Base-by-base conservation (phyloP, 2,113 vertebrate species). In the Alligator mississippiensis region DNA sequence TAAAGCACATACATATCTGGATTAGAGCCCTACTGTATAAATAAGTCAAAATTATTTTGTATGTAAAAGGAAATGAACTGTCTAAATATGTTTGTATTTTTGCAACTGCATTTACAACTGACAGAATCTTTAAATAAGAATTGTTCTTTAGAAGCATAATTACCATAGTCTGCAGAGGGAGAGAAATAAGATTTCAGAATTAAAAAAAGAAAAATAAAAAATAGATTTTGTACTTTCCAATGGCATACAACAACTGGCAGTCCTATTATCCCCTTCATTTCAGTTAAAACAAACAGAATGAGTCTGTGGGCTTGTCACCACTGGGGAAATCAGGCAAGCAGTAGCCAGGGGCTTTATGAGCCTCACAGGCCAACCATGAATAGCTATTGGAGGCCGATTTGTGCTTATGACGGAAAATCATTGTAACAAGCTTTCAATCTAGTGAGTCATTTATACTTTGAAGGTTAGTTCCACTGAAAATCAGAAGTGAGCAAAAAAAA, bases 1-100 rank as follows among this genome's bases (percentile, higher is more conserved):
- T 68, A 0, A 1, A 87, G 25, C 1, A 1, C 22, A 9, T 1
- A 58, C 54, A 38, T 63, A 59, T 34, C 30, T 34, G 68, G 17
- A 47, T 72, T 55, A 17, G 76, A 11, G 4, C 4, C 7, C 76
- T 55, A 25, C 22, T 30, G 22, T 27, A 9, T 58, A 80, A 77
- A 18, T 34, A 27, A 70, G 4, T 28, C 0, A 9, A 5, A 2
- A 27, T 83, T 19, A 72, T 55, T 5, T n/a, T 83, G 2, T 1
- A 30, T 2, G 38, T 57, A 59, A 59, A 90, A 3, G 81, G 21
- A 60, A 81, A 30, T 70, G 28, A 70, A 16, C 12, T 70, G 28
- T 34, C 30, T 83, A 82, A 86, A 54, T 0, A 2, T 28, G 80
- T 16, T 6, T 3, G 30, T 8, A 83, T 68, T 47, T 47, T 47